Conservation (phyloP, 2,888 invertebrate species). For the Cantharis rustica region DNA sequence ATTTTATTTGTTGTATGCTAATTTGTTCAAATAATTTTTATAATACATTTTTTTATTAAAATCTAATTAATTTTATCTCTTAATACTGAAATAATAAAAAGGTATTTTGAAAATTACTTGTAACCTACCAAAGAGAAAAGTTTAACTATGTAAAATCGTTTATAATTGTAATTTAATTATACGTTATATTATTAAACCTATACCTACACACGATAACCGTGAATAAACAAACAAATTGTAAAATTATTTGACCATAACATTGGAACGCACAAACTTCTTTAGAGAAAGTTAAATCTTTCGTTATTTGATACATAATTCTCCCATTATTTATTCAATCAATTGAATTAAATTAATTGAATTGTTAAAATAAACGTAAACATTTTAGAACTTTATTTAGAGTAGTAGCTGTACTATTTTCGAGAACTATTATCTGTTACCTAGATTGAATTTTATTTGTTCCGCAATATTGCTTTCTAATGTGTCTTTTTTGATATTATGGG, state of each 20-base stretch:
- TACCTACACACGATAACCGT: neutral
- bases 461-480: neutral
- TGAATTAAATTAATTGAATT: neutral
- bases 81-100: neutral
- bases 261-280: neutral
- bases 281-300: neutral
- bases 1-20: neutral
- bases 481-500: neutral
- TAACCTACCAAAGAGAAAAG: neutral
- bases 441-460: neutral
- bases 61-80: neutral
- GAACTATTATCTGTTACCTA: neutral
- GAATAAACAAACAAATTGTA: neutral
- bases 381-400: neutral
- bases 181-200: neutral
- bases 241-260: constrained; percentile 4
- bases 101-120: no score
- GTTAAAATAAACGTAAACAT: neutral
- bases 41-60: neutral
- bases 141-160: neutral
- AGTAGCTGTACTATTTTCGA: neutral
- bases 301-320: neutral
- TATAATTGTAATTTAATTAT: neutral
- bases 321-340: neutral
- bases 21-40: neutral